Evolutionary conservation across 2,888 invertebrate species (phyloP).

Genomic region (Bunonema sp.): DNA sequence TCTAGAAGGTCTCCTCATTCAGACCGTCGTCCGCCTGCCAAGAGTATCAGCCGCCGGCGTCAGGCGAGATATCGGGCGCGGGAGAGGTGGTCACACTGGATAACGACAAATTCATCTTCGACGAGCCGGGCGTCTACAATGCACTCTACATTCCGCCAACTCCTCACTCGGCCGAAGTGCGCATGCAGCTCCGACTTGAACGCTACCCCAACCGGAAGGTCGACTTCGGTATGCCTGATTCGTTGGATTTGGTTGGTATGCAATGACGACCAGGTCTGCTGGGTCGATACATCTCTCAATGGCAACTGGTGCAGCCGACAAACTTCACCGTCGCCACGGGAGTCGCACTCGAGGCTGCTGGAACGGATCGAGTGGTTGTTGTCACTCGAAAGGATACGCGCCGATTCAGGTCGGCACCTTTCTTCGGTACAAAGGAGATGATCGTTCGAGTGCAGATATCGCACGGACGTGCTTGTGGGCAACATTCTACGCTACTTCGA

Average conservation of each 20-base stretch:
- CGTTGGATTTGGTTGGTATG: neutral
- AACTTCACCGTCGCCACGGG: constrained; percentile 43
- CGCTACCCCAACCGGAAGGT: constrained; percentile 41
- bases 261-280: constrained; percentile 12
- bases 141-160: constrained; percentile 34
- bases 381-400: constrained; percentile 39
- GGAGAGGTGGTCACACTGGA: constrained; percentile 75
- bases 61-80: constrained; percentile 73
- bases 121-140: constrained; percentile 57
- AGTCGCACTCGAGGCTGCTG: constrained; percentile 17
- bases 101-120: constrained; percentile 74
- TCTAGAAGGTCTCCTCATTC: too few species aligned
- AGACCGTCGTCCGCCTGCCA: constrained; percentile 85
- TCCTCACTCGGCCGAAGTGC: constrained; percentile 27
- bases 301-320: constrained; percentile 39
- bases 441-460: too few species aligned
- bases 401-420: constrained; percentile 29
- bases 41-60: constrained; percentile 50
- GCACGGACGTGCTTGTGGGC: constrained; percentile 40
- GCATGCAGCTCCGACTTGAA: constrained; percentile 36
- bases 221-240: constrained; percentile 26
- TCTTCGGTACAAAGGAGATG: too few species aligned
- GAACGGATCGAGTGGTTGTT: constrained; percentile 33
- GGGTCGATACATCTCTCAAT: constrained; percentile 30
- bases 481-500: constrained; percentile 43